Percentiles rank a stretch among this genome's conserved stretches.
These are phyloP conservation scores for Panulirus ornatus DNA, from an alignment of 1,140 invertebrate genomes.

Conservation along the genomic window DNA sequence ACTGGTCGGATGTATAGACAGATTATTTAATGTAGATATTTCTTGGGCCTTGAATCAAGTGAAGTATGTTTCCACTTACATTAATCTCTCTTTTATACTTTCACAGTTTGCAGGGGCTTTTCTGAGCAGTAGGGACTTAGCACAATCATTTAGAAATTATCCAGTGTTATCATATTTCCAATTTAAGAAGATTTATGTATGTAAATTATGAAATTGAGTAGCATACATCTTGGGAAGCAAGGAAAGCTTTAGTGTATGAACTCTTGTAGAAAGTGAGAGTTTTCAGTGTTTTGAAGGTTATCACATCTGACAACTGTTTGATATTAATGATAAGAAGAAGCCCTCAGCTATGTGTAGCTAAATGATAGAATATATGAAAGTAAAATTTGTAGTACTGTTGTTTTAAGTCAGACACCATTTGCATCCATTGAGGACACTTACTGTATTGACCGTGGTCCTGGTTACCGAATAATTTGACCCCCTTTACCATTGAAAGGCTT, in stretches of 20 bases:
- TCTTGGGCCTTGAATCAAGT: constrained; percentile 8
- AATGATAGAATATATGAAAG: no score
- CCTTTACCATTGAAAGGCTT: neutral
- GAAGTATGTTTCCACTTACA: constrained; percentile 20
- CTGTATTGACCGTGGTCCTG: neutral
- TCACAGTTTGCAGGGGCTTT: constrained; percentile 33
- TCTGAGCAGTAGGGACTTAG: neutral
- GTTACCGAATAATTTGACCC: neutral
- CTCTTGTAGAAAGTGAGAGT: neutral
- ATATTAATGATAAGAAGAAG: neutral
- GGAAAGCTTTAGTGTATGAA: neutral
- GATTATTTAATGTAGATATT: constrained; percentile 5
- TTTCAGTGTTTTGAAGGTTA: neutral
- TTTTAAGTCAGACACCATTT: no score
- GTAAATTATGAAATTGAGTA: neutral
- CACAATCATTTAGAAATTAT: neutral
- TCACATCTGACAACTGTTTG: neutral
- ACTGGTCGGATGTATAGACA: constrained; percentile 35
- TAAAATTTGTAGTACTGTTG: no score
- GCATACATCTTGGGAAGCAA: neutral
- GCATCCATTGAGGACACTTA: no score
- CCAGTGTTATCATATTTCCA: neutral
- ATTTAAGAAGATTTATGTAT: neutral
- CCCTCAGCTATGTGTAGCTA: neutral
- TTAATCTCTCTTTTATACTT: constrained; percentile 27